Evolutionary conservation across 2,113 vertebrate species (phyloP).

Genomic region (Microcebus griseorufus): DNA sequence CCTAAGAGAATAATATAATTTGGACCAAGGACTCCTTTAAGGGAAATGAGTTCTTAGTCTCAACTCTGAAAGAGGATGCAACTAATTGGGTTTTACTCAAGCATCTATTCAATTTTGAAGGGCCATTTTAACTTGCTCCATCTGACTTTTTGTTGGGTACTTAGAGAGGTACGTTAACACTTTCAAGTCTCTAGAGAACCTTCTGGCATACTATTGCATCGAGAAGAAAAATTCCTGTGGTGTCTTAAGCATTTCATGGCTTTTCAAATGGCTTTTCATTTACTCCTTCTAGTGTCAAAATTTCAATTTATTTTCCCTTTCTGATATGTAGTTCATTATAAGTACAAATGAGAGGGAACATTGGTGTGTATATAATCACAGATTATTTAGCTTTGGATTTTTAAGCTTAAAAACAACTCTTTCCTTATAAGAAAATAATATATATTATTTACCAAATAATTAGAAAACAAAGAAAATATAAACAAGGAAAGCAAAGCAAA

Average conservation of each 20-base stretch:
- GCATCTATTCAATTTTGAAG: not conserved
- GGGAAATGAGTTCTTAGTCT: not conserved
- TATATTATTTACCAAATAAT: not conserved
- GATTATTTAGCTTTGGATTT: not conserved
- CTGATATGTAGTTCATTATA: not conserved
- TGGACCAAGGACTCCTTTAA: not conserved
- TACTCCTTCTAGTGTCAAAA: not conserved
- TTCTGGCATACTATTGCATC: not conserved
- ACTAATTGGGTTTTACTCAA: slow-evolving; percentile 12
- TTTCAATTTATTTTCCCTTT: not conserved
- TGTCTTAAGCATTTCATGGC: not conserved
- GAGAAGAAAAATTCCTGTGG: not conserved
- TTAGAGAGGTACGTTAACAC: not conserved
- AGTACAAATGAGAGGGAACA: not conserved
- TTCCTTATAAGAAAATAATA: not conserved
- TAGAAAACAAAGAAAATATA: slow-evolving; percentile 4
- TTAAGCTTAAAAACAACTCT: slow-evolving; percentile 5
- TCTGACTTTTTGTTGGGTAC: not conserved
- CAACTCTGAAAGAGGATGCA: not conserved
- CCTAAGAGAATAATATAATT: not conserved
- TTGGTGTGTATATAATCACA: not conserved
- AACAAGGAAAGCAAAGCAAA: not conserved
- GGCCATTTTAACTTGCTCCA: slow-evolving; percentile 5
- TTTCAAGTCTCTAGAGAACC: not conserved
- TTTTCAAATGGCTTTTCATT: slow-evolving; percentile 35